Percentiles rank a stretch among this genome's conserved stretches.
phyloP scores from a whole-genome alignment of 2,797 vertebrate genomes.

The Triplophysa yarkandensis region DNA sequence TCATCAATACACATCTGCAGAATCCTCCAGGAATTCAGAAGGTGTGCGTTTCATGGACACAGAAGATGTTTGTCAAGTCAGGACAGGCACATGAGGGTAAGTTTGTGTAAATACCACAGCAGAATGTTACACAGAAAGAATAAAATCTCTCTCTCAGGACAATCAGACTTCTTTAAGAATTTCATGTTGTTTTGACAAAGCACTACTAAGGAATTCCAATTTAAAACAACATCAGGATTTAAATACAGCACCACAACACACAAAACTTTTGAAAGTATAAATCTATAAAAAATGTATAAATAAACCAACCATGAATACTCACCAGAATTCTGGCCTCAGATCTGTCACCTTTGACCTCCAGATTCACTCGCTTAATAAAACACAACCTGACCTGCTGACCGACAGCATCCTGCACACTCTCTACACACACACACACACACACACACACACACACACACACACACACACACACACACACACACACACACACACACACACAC shows the following conservation, averaged over 20 bases:
- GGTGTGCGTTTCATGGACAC: background rate
- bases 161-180: no score
- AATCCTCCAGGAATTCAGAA: background rate
- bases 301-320: slow-evolving; percentile 58
- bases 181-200: no score
- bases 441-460: background rate
- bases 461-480: slow-evolving; percentile 78
- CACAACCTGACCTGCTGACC: slow-evolving; percentile 86
- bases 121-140: background rate
- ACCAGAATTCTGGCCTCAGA: slow-evolving; percentile 91
- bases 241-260: background rate
- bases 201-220: no score
- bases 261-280: background rate
- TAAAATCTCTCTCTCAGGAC: no score
- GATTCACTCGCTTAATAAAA: slow-evolving; percentile 85
- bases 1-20: background rate
- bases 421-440: slow-evolving; percentile 65
- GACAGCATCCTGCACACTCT: slow-evolving; percentile 90
- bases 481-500: slow-evolving; percentile 6
- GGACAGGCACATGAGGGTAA: slow-evolving; percentile 5
- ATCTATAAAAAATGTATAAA: background rate
- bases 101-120: slow-evolving; percentile 16
- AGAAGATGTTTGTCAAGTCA: slow-evolving; percentile 4
- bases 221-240: no score
- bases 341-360: slow-evolving; percentile 92